Conservation (phyloP, 2,888 invertebrate genomes). For the Metacarcinus magister region DNA sequence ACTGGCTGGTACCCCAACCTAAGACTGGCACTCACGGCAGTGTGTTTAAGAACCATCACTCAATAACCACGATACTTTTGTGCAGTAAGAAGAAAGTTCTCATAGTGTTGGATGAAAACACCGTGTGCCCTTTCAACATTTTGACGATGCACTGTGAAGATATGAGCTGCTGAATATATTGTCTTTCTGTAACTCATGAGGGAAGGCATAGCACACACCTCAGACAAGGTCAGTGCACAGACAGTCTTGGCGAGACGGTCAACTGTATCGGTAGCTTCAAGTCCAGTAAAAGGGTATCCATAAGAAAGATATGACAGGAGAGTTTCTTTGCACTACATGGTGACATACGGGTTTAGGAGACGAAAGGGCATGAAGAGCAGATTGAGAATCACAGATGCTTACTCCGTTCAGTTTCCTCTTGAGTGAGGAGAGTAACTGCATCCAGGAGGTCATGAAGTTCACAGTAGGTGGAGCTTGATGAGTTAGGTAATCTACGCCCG, state of each 20-base stretch:
- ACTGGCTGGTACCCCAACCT: background rate
- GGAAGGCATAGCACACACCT: conserved; percentile 19
- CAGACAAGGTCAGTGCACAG: background rate
- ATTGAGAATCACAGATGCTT: conserved; percentile 61
- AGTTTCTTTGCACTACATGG: background rate
- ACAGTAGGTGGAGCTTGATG: conserved; percentile 53
- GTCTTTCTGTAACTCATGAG: conserved; percentile 10
- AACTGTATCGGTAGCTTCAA: conserved; percentile 18
- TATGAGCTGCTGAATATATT: background rate
- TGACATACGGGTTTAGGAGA: background rate
- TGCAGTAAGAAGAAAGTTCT: background rate
- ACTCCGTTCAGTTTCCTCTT: conserved; percentile 53
- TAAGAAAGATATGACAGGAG: background rate
- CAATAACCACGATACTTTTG: conserved; percentile 42
- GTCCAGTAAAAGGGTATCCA: conserved; percentile 32
- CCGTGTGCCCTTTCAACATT: too few relatives aligned
- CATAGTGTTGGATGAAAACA: conserved; percentile 37
- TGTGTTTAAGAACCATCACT: conserved; percentile 37
- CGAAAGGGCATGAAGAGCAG: conserved; percentile 59
- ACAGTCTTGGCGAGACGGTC: background rate
- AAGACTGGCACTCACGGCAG: background rate
- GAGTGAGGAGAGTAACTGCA: background rate
- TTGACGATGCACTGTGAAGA: background rate
- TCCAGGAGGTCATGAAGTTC: conserved; percentile 46
- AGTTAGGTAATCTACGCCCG: conserved; percentile 60